Percentiles rank a stretch among this genome's conserved stretches.
Conservation (phyloP, 2,113 vertebrate species). For the Dascyllus trimaculatus region DNA sequence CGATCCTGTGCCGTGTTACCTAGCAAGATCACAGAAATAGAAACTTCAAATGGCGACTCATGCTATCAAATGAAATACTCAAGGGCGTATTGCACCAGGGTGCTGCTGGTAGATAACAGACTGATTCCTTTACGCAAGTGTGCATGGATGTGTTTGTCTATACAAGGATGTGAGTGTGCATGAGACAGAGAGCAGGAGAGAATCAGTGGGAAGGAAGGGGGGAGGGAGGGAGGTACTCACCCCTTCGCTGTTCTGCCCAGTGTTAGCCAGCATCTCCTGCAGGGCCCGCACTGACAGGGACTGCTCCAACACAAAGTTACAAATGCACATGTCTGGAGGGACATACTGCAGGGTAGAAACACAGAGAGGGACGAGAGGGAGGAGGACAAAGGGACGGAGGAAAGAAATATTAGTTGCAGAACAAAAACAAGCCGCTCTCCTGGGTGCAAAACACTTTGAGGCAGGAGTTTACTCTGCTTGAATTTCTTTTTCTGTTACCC, state of each 20-base stretch:
- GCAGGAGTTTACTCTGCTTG: slow-evolving; percentile 4
- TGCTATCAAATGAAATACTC: slow-evolving; percentile 5
- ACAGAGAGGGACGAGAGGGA: background rate
- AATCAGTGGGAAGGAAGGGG: background rate
- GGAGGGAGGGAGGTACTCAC: slow-evolving; percentile 83
- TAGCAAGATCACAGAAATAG: background rate
- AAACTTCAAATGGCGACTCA: background rate
- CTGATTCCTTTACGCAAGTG: slow-evolving; percentile 14
- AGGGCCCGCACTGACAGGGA: slow-evolving; percentile 96
- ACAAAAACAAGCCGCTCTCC: slow-evolving; percentile 5
- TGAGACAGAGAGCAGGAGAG: background rate
- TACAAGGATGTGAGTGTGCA: background rate
- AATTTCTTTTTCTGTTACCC: slow-evolving; percentile 19
- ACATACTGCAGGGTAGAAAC: slow-evolving; percentile 86
- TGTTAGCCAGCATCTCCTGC: slow-evolving; percentile 97
- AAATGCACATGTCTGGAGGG: slow-evolving; percentile 96
- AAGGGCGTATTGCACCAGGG: background rate
- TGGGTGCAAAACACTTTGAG: background rate
- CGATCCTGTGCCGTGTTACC: background rate
- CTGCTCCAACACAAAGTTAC: slow-evolving; percentile 97
- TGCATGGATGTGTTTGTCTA: slow-evolving; percentile 14
- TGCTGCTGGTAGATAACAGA: background rate
- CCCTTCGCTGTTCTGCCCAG: slow-evolving; percentile 89
- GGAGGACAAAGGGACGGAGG: background rate
- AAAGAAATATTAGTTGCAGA: slow-evolving; percentile 25